These are phyloP conservation scores for Diorhabda sublineata DNA, from an alignment of 1,140 invertebrate genomes.

Conservation along the genomic window DNA sequence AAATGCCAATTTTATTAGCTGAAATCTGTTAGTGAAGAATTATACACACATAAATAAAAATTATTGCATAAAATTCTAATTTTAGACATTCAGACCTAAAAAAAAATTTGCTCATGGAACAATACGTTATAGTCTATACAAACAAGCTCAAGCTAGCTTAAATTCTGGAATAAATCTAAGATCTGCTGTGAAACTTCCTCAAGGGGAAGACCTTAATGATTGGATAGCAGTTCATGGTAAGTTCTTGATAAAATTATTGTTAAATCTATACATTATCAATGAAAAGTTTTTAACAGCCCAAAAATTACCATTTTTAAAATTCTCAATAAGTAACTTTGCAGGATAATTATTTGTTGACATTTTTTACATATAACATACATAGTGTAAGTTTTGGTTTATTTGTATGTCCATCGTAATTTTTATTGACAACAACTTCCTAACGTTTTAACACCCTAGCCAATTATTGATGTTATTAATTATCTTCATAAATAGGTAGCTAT, in stretches of 20 bases:
- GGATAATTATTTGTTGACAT: no score
- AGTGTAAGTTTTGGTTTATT: no score
- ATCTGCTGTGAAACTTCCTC: constrained; percentile 78
- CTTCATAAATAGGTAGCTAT: no score
- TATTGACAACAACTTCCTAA: no score
- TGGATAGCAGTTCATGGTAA: constrained; percentile 94
- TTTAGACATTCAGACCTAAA: constrained; percentile 83
- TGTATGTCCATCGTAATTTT: no score
- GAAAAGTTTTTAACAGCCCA: no score
- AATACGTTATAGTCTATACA: constrained; percentile 85
- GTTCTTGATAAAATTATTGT: not conserved
- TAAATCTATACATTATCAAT: not conserved
- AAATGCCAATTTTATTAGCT: not conserved
- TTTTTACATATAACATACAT: no score
- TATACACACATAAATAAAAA: not conserved
- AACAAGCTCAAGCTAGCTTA: constrained; percentile 89
- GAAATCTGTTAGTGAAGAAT: not conserved
- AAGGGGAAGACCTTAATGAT: constrained; percentile 85
- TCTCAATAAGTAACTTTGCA: no score
- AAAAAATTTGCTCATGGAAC: constrained; percentile 90
- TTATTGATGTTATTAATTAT: no score
- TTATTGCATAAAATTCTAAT: constrained; percentile 14
- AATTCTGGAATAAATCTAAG: constrained; percentile 91
- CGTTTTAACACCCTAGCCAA: no score
- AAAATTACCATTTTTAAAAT: no score